Base-by-base conservation (phyloP, 92 coral and sea anemone species). In the Parazoanthus atlanticus region DNA sequence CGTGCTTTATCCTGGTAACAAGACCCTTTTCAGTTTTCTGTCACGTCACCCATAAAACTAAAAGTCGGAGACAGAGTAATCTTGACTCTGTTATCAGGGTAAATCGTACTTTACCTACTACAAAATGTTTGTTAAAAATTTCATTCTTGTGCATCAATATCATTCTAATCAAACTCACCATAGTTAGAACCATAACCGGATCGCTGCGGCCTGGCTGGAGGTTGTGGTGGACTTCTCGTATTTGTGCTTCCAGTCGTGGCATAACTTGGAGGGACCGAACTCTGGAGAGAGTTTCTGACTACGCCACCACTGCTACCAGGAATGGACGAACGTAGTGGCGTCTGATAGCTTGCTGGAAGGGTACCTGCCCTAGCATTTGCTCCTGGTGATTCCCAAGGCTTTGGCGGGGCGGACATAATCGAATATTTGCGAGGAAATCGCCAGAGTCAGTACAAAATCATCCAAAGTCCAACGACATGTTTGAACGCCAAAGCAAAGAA, bases 381-480 rank as follows among this genome's bases (percentile, higher is more conserved):
- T 32, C 95, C 97, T 66, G 86, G 88, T 75, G 95, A 92, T 93
- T 96, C 98, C 98, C 98, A 96, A 58, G 98, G 98, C 86, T 96
- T 96, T 25, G 93, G 91, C 33, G 98, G 98, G 28, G 98, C 95
- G 74, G 94, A 95, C 98, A 96, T 96, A 8, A 43, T 58, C 79
- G 79, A 75, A 75, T 75, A 17, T 0, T 36, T 75, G 43, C 79
- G 43, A 75, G 30, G 49, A 75, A 75, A 75, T 75, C 52, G 43
- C 49, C 28, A 75, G 26, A 75, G 36, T 15, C 77, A 8, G 21
- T 29, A 10, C 33, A 30, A 73, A 28, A 19, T 21, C 15, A 75
- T 2, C 52, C 49, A 71, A 75, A 75, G 29, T 75, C 43, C 26
- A n/a, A 33, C 30, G 46, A 52, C 79, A 75, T 75, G 23, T 23